Evolutionary conservation across 1,140 invertebrate genomes (phyloP).

Genomic region (Lordiphosa mommai): DNA sequence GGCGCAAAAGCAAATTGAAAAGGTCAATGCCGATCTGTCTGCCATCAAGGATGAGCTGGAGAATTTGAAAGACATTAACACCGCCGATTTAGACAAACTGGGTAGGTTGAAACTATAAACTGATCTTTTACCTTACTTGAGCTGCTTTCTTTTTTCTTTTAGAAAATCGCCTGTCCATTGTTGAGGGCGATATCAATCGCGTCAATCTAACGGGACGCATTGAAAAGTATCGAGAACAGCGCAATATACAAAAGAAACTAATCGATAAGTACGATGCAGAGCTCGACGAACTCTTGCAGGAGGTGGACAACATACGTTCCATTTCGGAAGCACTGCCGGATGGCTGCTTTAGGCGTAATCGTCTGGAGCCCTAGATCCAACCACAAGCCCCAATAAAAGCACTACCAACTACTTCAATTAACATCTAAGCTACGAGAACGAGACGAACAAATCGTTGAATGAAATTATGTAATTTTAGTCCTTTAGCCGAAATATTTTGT

Average conservation of each 20-base stretch:
- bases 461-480: constrained; percentile 75
- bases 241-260: constrained; percentile 87
- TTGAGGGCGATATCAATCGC: constrained; percentile 86
- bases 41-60: constrained; percentile 90
- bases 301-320: constrained; percentile 92
- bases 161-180: constrained; percentile 87
- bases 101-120: constrained; percentile 31
- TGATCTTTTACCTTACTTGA: not conserved
- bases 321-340: constrained; percentile 91
- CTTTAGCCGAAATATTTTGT: constrained; percentile 70
- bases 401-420: constrained; percentile 73
- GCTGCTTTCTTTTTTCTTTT: not conserved
- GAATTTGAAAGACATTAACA: constrained; percentile 88
- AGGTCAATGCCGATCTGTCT: constrained; percentile 88
- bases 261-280: constrained; percentile 92
- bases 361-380: constrained; percentile 81
- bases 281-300: constrained; percentile 85
- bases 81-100: constrained; percentile 85
- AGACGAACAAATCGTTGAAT: constrained; percentile 71
- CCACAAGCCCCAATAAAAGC: constrained; percentile 10
- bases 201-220: constrained; percentile 89
- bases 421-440: constrained; percentile 47
- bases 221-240: constrained; percentile 85
- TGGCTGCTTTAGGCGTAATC: constrained; percentile 88
- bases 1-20: constrained; percentile 89